Base-by-base conservation (phyloP, 2,797 vertebrate genomes). In the Psittacula echo region DNA sequence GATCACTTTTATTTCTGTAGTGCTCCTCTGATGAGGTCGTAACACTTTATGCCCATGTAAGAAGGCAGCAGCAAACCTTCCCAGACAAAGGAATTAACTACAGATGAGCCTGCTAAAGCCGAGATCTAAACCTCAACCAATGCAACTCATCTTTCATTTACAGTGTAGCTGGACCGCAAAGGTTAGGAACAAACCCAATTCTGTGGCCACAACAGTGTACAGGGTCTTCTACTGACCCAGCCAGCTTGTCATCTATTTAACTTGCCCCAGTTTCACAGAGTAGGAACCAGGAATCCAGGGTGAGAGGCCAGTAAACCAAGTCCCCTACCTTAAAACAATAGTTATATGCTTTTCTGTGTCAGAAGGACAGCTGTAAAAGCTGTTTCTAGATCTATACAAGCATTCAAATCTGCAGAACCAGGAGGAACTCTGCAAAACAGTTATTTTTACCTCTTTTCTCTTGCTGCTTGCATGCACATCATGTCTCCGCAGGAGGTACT, bases 401-500 rank as follows among this genome's bases (percentile, higher is more conserved):
- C 75, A 81, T 78, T 84, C 80, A 66, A 84, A 74, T 86, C 60
- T 88, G 72, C 72, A 83, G 47, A 88, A 90, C 54, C 39, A 30
- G 23, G 23, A 84, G 73, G 41, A 96, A 95, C 70, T 45, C 58
- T 90, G 54, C 51, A 88, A 76, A 92, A 86, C 5, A 73, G 76
- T 60, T 94, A 89, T 93, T 95, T 96, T 94, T 94, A 73, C 74
- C 34, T 81, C 87, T 80, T 85, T 66, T 80, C 64, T 83, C 44
- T 47, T 82, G 45, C 71, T 85, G 61, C 58, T 97, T 93, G 47
- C 54, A 88, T 41, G 47, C 71, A 70, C 47, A 81, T 91, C 89
- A 53, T 76, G 70, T 79, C 70, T 83, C 87, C 76, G 72, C 67
- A 89, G 78, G 89, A 94, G 34, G 56, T 39, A 83, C 44, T 95